Percentiles rank a stretch among this genome's conserved stretches.
Conservation (phyloP, 2,888 invertebrate species). For the Cheilosia vernalis region DNA sequence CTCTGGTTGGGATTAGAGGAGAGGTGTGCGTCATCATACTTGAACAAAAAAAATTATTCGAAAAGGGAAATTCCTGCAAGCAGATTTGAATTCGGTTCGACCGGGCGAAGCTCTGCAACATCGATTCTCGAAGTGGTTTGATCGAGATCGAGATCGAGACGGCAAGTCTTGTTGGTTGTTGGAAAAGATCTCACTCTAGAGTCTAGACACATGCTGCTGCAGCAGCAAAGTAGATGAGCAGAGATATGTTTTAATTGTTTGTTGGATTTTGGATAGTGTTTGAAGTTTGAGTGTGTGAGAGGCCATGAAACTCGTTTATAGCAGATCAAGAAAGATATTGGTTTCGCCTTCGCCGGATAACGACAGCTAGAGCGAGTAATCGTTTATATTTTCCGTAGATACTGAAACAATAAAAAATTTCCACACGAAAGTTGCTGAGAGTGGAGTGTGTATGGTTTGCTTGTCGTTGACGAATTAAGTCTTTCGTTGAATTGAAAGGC, state of each 20-base stretch:
- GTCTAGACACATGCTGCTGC: constrained; percentile 24
- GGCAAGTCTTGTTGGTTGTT: neutral
- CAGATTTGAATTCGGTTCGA: constrained; percentile 1
- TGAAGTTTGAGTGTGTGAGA: constrained; percentile 28
- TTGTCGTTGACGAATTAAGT: neutral
- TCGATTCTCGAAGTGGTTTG: constrained; percentile 57
- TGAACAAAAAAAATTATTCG: neutral
- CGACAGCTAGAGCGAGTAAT: neutral
- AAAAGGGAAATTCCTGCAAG: neutral
- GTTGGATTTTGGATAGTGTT: neutral
- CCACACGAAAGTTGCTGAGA: neutral
- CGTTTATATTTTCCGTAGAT: constrained; percentile 7
- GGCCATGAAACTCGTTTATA: constrained; percentile 9
- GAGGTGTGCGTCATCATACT: constrained; percentile 7
- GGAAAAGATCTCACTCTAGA: constrained; percentile 2
- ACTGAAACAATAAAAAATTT: constrained; percentile 10
- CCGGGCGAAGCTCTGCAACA: neutral
- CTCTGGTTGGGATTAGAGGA: neutral
- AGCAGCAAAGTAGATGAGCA: too few relatives aligned
- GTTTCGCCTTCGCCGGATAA: neutral
- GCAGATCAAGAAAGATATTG: constrained; percentile 30
- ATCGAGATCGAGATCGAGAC: constrained; percentile 39
- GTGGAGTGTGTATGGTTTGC: neutral
- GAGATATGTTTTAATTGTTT: neutral
- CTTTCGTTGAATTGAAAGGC: neutral